Percentiles rank a stretch among this genome's conserved stretches.
Conservation (phyloP, 1,140 invertebrate genomes). For the Saccostrea cuccullata region DNA sequence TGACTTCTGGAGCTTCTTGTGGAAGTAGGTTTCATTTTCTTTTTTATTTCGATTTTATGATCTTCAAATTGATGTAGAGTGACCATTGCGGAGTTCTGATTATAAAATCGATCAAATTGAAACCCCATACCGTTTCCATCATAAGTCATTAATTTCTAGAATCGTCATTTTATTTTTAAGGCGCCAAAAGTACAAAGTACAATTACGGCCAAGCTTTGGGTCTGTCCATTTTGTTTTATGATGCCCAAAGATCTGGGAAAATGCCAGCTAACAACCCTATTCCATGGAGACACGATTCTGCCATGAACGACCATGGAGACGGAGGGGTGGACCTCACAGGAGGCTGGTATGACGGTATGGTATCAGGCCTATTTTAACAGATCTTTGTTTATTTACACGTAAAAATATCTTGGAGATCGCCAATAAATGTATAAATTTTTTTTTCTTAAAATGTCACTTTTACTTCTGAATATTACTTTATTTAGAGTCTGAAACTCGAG, state of each 20-base stretch:
- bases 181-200: slow-evolving; percentile 63
- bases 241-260: slow-evolving; percentile 84
- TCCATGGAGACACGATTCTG: slow-evolving; percentile 83
- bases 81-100: too few species aligned
- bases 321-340: slow-evolving; percentile 83
- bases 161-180: background rate
- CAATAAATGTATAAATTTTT: too few species aligned
- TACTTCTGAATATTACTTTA: too few species aligned
- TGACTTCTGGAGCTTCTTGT: background rate
- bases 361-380: background rate
- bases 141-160: too few species aligned
- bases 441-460: too few species aligned
- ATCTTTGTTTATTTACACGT: too few species aligned
- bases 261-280: slow-evolving; percentile 82
- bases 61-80: too few species aligned
- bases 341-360: slow-evolving; percentile 72
- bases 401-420: too few species aligned
- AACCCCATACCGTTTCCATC: too few species aligned
- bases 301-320: slow-evolving; percentile 80
- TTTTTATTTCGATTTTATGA: too few species aligned
- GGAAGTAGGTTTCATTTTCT: background rate
- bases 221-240: slow-evolving; percentile 83
- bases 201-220: slow-evolving; percentile 81
- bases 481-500: background rate
- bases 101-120: too few species aligned